phyloP scores from a whole-genome alignment of 2,888 invertebrate genomes.

The Hydroisotoma schaefferi region DNA sequence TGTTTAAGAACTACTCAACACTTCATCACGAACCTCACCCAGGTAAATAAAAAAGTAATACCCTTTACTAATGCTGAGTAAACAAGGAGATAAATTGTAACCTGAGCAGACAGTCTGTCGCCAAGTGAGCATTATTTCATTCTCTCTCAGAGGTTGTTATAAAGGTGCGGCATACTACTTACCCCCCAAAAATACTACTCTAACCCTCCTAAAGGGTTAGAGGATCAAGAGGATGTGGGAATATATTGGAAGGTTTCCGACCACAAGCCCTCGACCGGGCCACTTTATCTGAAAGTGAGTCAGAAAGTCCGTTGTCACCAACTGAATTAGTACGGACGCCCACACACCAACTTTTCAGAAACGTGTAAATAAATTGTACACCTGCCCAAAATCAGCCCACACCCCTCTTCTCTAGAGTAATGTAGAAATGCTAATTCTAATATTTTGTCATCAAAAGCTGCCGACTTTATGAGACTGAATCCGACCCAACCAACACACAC shows the following conservation, averaged over 20 bases:
- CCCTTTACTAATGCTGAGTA: too few relatives aligned
- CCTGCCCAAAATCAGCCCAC: too few relatives aligned
- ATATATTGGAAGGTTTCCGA: not conserved
- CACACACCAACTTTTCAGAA: too few relatives aligned
- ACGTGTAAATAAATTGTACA: conserved; percentile 3
- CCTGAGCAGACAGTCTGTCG: conserved; percentile 35
- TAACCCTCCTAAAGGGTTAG: not conserved
- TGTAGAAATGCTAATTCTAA: not conserved
- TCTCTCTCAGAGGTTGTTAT: too few relatives aligned
- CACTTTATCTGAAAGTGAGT: too few relatives aligned
- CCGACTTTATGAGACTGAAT: conserved; percentile 1
- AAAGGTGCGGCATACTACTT: not conserved
- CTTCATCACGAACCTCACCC: too few relatives aligned
- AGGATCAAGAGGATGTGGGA: not conserved
- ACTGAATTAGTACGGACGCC: not conserved
- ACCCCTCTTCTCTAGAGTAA: too few relatives aligned
- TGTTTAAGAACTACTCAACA: too few relatives aligned
- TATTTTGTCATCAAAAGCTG: not conserved
- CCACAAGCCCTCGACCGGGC: not conserved
- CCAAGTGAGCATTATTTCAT: not conserved
- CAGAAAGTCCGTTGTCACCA: conserved; percentile 7
- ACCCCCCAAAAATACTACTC: not conserved
- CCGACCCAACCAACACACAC: too few relatives aligned
- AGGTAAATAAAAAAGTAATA: too few relatives aligned
- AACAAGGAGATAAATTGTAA: conserved; percentile 19